Base-by-base conservation (phyloP, 2,888 invertebrate species). In the Melieria crassipennis region DNA sequence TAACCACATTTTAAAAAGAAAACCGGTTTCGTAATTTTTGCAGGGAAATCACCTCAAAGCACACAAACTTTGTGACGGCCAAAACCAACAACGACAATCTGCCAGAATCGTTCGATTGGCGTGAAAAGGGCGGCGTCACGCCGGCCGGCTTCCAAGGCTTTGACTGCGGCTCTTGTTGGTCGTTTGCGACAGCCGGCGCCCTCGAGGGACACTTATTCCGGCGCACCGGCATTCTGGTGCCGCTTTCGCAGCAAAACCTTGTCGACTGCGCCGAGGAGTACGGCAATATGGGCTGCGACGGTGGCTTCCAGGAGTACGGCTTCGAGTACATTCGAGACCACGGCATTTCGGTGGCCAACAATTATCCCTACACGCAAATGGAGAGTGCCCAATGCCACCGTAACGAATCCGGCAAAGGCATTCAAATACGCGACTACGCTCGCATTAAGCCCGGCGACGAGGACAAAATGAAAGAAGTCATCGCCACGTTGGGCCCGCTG, bases 191-290 rank as follows among this genome's bases (percentile, higher is more conserved):
- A 5, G 80, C 81, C 9, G 85, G 82, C 0, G 79, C 85, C 0
- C 71, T 87, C 5, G 87, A 87, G 73, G 85, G 85, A 0, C 78
- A 85, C 78, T 79, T 82, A 7, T 87, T 79, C 75, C 80, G 83
- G 66, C 86, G 82, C 66, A 87, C 83, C 1, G 84, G 84, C 0
- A 70, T 83, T 5, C 75, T 87, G 43, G 81, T 83, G 4, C 82
- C 86, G 3, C 78, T 87, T 4, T 87, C 87, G 1, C 82, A 83
- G 56, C 87, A 87, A 73, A 84, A 87, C 72, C 75, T 87, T 56
- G 80, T 87, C 5, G 87, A 87, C 73, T 87, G 87, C 70, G 83
- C 84, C 48, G 81, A 81, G n/a, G 80, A 80, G 43, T 84, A 84
- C 66, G 85, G 85, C 47, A 82, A 78, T 69, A 79, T 79, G 77